Base-by-base conservation (phyloP, 2,888 invertebrate species). In the Aphidoletes aphidimyza region DNA sequence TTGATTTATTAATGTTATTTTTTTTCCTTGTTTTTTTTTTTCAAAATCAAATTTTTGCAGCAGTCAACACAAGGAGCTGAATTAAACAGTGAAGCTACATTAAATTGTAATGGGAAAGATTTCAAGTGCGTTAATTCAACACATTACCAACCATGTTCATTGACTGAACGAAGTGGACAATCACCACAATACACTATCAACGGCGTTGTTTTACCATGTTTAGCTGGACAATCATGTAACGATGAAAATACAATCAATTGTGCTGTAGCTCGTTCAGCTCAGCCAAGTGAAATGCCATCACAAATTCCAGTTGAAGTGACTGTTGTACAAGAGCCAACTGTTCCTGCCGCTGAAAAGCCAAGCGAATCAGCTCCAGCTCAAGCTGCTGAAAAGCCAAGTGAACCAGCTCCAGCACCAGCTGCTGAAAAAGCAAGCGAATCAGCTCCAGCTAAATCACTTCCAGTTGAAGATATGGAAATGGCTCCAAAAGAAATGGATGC, bases 101-200 rank as follows among this genome's bases (percentile, higher is more conserved):
- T 81, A 22, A 81, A 37, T 81, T 81, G 81, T 81, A 81, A 81
- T 81, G 81, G 81, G n/a, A 81, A 81, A 81, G 81, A 81, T n/a
- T 81, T 81, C 37, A 81, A 81, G 81, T 81, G 81, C 81, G 6
- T 81, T n/a, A 81, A 81, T 30, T 5, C 36, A 37, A 81, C 81
- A 81, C 81, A 81, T 81, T 81, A 81, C 19, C 81, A 81, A 81
- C 37, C 81, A 81, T 81, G 81, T 22, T 81, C 81, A 37, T 81
- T 81, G 37, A 81, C 81, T 11, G 81, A 81, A 81, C 81, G 81
- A n/a, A 37, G n/a, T 37, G 81, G 81, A 5, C 81, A 81, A 81
- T 6, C 37, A 37, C 37, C 81, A 37, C 81, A 81, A 81, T 81
- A n/a, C 11, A 81, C 19, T 8, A 81, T 81, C 81, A 81, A 81